Conservation (phyloP, 2,888 invertebrate species). For the Hypomecis atomaria region DNA sequence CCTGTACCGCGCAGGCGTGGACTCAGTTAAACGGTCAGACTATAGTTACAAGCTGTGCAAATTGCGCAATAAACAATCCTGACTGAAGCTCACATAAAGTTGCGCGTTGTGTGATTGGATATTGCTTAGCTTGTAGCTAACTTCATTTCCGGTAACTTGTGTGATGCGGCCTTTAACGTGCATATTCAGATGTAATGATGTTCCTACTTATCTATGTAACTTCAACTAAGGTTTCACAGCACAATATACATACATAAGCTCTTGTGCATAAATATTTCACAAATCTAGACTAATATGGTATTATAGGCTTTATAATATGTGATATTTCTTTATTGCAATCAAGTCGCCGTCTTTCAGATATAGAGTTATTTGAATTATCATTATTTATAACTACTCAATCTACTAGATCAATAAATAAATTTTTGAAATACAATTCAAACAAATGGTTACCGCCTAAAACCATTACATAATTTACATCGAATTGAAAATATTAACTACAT, state of each 20-base stretch:
- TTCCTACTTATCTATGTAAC: background rate
- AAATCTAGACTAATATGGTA: slow-evolving; percentile 17
- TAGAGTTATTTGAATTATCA: background rate
- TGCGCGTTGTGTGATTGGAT: too few species aligned
- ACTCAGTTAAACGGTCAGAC: too few species aligned
- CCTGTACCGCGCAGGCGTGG: too few species aligned
- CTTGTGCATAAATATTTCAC: slow-evolving; percentile 33
- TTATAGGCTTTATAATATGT: slow-evolving; percentile 13
- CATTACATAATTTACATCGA: slow-evolving; percentile 1
- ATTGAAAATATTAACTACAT: slow-evolving; percentile 5
- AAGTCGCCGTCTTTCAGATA: slow-evolving; percentile 5
- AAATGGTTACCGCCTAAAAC: slow-evolving; percentile 11
- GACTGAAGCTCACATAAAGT: background rate
- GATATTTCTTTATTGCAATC: slow-evolving; percentile 15
- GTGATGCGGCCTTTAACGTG: background rate
- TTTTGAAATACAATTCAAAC: slow-evolving; percentile 11
- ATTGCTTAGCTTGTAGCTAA: too few species aligned
- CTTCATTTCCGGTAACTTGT: too few species aligned
- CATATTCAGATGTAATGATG: background rate
- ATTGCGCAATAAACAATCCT: background rate
- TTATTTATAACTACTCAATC: slow-evolving; percentile 1
- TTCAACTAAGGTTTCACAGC: slow-evolving; percentile 12
- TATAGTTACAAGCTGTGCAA: too few species aligned
- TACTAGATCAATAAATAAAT: slow-evolving; percentile 25
- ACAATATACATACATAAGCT: slow-evolving; percentile 34